These are phyloP conservation scores for Drepanosiphum platanoidis DNA, from an alignment of 2,888 invertebrate species.

Conservation along the genomic window DNA sequence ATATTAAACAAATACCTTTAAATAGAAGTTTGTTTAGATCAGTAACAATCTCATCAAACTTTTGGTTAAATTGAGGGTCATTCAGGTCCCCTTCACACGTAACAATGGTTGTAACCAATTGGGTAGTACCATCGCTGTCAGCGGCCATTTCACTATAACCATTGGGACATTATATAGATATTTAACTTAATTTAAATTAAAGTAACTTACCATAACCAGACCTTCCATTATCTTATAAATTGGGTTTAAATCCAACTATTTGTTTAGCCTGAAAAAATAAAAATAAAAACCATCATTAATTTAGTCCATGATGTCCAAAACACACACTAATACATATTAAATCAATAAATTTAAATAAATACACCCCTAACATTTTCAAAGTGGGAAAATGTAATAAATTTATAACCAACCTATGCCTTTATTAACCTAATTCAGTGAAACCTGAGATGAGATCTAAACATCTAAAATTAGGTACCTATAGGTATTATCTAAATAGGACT, in stretches of 20 bases:
- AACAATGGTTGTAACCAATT: constrained; percentile 80
- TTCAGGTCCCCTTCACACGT: constrained; percentile 91
- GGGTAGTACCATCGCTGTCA: constrained; percentile 77
- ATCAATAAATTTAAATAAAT: neutral
- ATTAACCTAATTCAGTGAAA: too few species aligned
- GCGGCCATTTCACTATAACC: constrained; percentile 77
- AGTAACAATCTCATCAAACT: constrained; percentile 80
- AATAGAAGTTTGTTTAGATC: constrained; percentile 82
- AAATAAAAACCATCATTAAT: constrained; percentile 39
- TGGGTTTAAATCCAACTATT: constrained; percentile 63
- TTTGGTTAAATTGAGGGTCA: constrained; percentile 86
- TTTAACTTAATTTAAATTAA: neutral
- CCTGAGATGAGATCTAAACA: neutral
- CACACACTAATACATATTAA: neutral
- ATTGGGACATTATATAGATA: constrained; percentile 64
- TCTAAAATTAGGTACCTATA: too few species aligned
- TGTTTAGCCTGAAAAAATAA: constrained; percentile 61
- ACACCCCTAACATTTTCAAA: neutral
- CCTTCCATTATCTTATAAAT: constrained; percentile 63
- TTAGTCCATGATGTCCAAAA: neutral
- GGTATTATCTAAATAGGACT: too few species aligned
- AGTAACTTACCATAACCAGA: constrained; percentile 60
- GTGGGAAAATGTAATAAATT: too few species aligned
- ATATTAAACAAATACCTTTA: constrained; percentile 72
- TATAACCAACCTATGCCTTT: too few species aligned